phyloP scores from a whole-genome alignment of 2,888 invertebrate species.

The Himalopsyche japonica region DNA sequence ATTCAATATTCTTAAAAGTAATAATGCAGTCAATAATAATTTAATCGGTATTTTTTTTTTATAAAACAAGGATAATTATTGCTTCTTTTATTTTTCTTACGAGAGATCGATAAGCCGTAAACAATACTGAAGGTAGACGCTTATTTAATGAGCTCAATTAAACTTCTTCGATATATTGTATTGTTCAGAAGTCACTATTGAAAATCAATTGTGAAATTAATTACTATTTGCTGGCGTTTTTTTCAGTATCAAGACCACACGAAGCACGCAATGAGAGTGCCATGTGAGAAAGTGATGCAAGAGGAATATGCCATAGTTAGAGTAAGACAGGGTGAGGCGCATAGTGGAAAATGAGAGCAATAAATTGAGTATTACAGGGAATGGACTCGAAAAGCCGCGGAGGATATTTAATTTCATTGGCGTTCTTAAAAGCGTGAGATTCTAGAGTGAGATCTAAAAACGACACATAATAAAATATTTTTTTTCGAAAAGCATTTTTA shows the following conservation, averaged over 20 bases:
- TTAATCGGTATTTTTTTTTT: no score
- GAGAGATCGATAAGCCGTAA: neutral
- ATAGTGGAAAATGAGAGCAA: slow-evolving; percentile 33
- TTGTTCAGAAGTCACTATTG: slow-evolving; percentile 31
- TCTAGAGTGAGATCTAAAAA: no score
- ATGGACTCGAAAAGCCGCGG: slow-evolving; percentile 11
- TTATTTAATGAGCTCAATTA: slow-evolving; percentile 9
- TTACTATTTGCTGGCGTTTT: slow-evolving; percentile 31
- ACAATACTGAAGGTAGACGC: neutral
- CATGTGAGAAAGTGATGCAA: neutral
- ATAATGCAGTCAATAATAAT: no score
- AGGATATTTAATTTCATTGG: neutral
- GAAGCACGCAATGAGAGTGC: slow-evolving; percentile 2
- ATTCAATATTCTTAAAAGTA: no score
- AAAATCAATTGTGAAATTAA: slow-evolving; percentile 38
- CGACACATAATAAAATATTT: no score
- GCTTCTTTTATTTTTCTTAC: no score
- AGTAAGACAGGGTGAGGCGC: slow-evolving; percentile 4
- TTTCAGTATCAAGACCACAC: slow-evolving; percentile 34
- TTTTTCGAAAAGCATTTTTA: no score
- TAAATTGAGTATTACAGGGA: slow-evolving; percentile 25
- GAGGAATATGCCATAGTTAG: neutral
- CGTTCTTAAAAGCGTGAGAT: neutral
- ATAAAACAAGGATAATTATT: no score
- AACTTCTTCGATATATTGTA: slow-evolving; percentile 19